phyloP scores from a whole-genome alignment of 2,888 invertebrate genomes.

The Dione vanillae region DNA sequence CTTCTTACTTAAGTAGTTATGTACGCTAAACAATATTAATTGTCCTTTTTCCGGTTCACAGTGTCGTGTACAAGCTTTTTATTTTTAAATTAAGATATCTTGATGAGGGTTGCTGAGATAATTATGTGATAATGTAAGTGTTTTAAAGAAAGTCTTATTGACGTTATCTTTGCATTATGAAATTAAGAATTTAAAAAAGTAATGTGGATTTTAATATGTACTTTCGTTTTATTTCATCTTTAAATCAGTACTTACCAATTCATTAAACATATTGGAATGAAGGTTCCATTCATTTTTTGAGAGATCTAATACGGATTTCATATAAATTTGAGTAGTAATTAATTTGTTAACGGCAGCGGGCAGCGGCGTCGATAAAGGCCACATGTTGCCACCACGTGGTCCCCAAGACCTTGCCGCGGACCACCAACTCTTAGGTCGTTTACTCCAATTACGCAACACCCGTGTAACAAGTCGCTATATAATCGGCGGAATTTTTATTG shows the following conservation, averaged over 20 bases:
- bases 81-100: constrained; percentile 22
- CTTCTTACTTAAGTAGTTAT: constrained; percentile 38
- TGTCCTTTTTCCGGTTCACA: neutral
- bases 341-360: constrained; percentile 40
- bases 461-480: constrained; percentile 79
- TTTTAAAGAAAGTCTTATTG: constrained; percentile 10
- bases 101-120: constrained; percentile 22
- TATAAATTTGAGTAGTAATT: constrained; percentile 44
- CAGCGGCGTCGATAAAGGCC: constrained; percentile 42
- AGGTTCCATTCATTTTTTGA: neutral
- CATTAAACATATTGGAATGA: neutral
- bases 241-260: neutral
- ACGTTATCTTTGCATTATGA: constrained; percentile 16
- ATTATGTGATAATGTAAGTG: constrained; percentile 23
- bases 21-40: constrained; percentile 32
- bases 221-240: neutral
- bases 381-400: constrained; percentile 67
- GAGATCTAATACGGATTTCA: constrained; percentile 17
- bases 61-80: constrained; percentile 14
- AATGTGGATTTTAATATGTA: neutral
- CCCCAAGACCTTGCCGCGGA: constrained; percentile 68
- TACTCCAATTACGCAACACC: constrained; percentile 83
- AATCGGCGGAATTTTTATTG: constrained; percentile 84
- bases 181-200: neutral
- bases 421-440: constrained; percentile 78